Evolutionary conservation across 2,797 vertebrate species (phyloP).

Genomic region (Chiroxiphia lanceolata): DNA sequence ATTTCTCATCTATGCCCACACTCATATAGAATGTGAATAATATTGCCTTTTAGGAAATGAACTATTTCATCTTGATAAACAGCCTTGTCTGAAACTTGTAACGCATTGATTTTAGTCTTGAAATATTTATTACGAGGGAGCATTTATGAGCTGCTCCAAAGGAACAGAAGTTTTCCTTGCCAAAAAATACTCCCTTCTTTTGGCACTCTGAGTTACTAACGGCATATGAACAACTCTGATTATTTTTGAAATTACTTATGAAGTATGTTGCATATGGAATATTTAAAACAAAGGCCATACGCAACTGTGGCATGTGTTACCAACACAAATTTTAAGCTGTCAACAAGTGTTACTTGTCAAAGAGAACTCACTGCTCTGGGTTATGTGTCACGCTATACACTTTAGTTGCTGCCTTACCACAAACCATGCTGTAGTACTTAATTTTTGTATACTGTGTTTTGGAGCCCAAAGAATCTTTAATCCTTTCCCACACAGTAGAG

Average conservation of each 20-base stretch:
- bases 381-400: not conserved
- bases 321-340: constrained; percentile 17
- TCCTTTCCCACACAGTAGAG: constrained; percentile 55
- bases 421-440: constrained; percentile 30
- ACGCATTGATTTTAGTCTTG: not conserved
- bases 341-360: constrained; percentile 11
- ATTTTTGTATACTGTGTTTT: constrained; percentile 32
- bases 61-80: constrained; percentile 17
- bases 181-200: not conserved
- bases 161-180: not conserved
- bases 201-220: not conserved
- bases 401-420: constrained; percentile 40
- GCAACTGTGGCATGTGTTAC: not conserved
- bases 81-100: constrained; percentile 25
- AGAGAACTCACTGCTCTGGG: not conserved
- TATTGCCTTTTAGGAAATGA: constrained; percentile 15
- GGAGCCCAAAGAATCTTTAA: constrained; percentile 59
- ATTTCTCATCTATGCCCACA: not conserved
- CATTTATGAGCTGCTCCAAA: not conserved
- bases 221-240: not conserved
- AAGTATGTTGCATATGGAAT: not conserved
- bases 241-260: not conserved
- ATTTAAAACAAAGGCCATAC: not conserved
- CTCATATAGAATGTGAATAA: constrained; percentile 12
- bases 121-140: constrained; percentile 10